Percentiles rank a stretch among this genome's conserved stretches.
Evolutionary conservation across 2,113 vertebrate genomes (phyloP).

Genomic region (Tetrax tetrax): DNA sequence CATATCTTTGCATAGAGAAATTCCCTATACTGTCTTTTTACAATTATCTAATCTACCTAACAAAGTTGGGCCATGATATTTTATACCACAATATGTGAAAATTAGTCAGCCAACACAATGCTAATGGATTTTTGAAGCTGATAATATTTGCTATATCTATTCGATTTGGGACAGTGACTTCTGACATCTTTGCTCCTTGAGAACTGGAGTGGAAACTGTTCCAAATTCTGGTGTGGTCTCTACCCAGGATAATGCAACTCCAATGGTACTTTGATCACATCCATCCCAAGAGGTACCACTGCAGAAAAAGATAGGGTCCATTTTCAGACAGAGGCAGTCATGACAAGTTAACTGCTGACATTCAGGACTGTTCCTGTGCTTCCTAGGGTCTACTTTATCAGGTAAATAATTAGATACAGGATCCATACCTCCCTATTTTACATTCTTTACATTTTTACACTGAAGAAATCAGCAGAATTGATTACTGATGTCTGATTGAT

Average conservation of each 20-base stretch:
- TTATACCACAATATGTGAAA: background rate
- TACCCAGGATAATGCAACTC: background rate
- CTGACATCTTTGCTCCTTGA: background rate
- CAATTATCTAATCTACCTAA: background rate
- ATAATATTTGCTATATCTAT: background rate
- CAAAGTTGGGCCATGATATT: background rate
- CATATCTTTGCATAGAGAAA: background rate
- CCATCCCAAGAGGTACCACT: background rate
- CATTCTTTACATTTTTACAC: background rate
- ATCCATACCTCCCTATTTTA: background rate
- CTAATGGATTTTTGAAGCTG: background rate
- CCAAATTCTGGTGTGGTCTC: background rate
- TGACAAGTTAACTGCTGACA: background rate
- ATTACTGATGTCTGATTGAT: background rate
- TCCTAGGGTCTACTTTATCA: background rate
- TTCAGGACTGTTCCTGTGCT: background rate
- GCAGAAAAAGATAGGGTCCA: background rate
- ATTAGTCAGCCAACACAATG: background rate
- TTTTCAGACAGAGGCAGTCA: background rate
- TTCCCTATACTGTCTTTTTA: background rate
- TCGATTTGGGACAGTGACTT: background rate
- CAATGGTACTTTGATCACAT: background rate
- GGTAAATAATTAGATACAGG: background rate
- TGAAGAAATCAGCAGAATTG: background rate
- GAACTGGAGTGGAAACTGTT: background rate